Evolutionary conservation across 2,797 vertebrate genomes (phyloP), one percentile per base, ranked within the genome.

Genomic region (Sebastes matsubarae): DNA sequence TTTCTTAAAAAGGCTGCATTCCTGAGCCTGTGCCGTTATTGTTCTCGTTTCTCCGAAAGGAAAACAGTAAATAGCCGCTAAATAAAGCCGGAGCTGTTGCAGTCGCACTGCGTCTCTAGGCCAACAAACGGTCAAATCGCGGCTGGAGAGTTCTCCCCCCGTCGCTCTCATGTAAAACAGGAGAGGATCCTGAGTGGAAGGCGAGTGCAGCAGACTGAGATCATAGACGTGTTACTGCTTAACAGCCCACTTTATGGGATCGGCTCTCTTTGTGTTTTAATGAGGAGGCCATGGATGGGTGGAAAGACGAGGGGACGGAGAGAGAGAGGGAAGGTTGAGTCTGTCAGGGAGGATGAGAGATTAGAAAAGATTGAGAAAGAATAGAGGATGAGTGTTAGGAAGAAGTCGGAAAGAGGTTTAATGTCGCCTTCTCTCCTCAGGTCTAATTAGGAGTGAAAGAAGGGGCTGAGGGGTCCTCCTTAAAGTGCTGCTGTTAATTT

Each of bases 231-330:
- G 88, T 89, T 90, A 68, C 83, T 90, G 82, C 86, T 88, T 90
- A 92, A 90, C 87, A 86, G 82, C 73, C 76, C 79, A 42, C 85
- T 91, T 93, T 88, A 93, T 90, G 87, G 86, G 83, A 81, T 82
- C 67, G 82, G 83, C 88, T 92, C 81, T 78, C 82, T 91, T 87
- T 89, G 88, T 82, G 85, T 85, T 93, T 91, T 94, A 94, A 95
- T 92, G 92, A 94, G 91, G 83, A 86, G 79, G 83, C 77, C 76
- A 80, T 52, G 82, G 83, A 84, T 82, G 84, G 82, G 64, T 76
- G 81, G 72, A 61, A 78, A 81, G 72, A 36, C 27, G 4, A 76
- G 54, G 81, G 58, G 78, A 79, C 27, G 27, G 59, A 65, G 59
- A 29, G 61, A 7, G 54, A 38, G 68, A 42, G 32, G 54, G 75